Percentiles rank a stretch among this genome's conserved stretches.
Evolutionary conservation across 2,113 vertebrate species (phyloP).

Genomic region (Albula goreensis): DNA sequence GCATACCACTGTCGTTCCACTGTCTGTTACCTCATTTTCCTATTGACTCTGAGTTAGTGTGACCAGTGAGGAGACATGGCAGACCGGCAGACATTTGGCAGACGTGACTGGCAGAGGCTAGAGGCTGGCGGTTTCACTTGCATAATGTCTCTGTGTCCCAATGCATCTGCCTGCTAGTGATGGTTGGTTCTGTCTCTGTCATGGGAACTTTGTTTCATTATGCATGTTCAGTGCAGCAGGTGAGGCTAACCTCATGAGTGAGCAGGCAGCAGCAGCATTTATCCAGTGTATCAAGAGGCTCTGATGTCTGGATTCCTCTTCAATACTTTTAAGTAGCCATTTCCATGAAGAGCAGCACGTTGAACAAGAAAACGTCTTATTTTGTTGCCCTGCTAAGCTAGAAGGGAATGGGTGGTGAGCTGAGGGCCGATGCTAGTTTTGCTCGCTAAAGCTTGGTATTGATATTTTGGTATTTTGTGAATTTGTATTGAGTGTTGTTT

Average conservation of each 20-base stretch:
- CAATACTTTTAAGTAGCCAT: neutral
- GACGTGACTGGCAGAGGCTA: neutral
- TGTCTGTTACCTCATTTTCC: neutral
- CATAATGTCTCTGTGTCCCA: neutral
- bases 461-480: neutral
- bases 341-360: neutral
- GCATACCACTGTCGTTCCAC: neutral
- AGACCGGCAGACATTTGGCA: neutral
- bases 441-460: neutral
- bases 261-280: neutral
- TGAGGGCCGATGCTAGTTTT: neutral
- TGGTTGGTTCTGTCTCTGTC: neutral
- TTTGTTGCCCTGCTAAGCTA: neutral
- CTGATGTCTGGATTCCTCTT: neutral
- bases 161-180: neutral
- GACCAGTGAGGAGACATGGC: neutral
- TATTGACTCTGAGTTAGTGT: neutral
- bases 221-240: neutral
- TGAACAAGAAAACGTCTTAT: neutral
- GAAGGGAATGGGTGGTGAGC: neutral
- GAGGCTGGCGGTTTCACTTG: neutral
- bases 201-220: neutral
- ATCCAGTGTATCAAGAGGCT: neutral
- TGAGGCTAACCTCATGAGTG: neutral
- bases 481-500: too few relatives aligned